phyloP scores from a whole-genome alignment of 2,888 invertebrate species.

The Ennomos erosarius region DNA sequence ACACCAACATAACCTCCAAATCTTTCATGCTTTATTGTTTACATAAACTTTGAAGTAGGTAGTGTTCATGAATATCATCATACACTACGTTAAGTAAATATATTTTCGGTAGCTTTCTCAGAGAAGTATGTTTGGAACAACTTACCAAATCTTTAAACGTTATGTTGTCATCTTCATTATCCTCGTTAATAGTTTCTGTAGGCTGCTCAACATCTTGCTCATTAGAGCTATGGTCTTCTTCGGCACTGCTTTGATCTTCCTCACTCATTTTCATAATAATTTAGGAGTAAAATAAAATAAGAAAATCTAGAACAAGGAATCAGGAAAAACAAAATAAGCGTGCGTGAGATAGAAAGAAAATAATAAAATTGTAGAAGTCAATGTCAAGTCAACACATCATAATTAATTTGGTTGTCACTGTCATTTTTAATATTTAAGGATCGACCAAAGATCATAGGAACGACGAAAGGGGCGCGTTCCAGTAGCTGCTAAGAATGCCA shows the following conservation, averaged over 20 bases:
- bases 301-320: constrained; percentile 6
- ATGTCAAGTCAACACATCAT: no score
- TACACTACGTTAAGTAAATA: no score
- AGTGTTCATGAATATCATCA: no score
- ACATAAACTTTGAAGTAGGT: constrained; percentile 13
- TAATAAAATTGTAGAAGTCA: no score
- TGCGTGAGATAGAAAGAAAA: no score
- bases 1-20: constrained; percentile 52
- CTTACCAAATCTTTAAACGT: constrained; percentile 81
- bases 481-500: no score
- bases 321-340: no score
- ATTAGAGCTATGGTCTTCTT: constrained; percentile 52
- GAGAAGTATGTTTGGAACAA: constrained; percentile 3
- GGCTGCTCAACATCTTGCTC: constrained; percentile 46
- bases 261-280: constrained; percentile 59
- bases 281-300: constrained; percentile 35
- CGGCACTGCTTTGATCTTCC: constrained; percentile 61
- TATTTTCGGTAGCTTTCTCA: no score
- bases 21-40: constrained; percentile 3
- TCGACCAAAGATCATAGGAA: no score
- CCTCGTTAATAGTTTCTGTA: constrained; percentile 44
- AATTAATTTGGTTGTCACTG: no score
- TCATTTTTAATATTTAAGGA: no score
- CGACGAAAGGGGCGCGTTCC: no score
- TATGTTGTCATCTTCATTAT: constrained; percentile 61